These are phyloP conservation scores for Leistus spinibarbis DNA, from an alignment of 2,888 invertebrate genomes.

Conservation along the genomic window DNA sequence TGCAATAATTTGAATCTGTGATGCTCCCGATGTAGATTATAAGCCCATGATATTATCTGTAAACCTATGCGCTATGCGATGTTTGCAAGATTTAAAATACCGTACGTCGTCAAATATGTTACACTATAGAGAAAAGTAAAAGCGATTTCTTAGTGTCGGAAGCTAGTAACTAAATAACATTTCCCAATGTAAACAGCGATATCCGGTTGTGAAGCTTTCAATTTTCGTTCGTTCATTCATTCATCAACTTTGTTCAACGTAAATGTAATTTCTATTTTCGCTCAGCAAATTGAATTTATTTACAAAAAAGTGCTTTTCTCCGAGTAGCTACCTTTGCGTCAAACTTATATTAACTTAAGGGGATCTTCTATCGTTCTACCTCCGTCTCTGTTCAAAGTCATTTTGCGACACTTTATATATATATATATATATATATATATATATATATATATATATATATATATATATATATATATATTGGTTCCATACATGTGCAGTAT, in stretches of 20 bases:
- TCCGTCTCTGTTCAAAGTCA: no score
- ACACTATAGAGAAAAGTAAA: background rate
- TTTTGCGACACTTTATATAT: no score
- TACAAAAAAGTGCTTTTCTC: background rate
- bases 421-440: background rate
- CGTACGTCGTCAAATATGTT: background rate
- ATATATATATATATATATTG: background rate
- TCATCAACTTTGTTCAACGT: background rate
- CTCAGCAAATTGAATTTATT: background rate
- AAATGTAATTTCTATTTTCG: background rate
- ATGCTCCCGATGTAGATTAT: no score
- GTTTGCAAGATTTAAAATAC: no score
- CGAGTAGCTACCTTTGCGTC: background rate
- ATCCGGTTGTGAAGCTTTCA: slow-evolving; percentile 3
- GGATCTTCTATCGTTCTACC: no score
- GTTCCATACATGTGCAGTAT: background rate
- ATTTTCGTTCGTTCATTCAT: background rate
- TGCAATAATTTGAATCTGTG: no score
- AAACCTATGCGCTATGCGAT: no score
- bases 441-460: background rate
- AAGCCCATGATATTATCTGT: no score
- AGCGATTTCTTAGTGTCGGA: background rate
- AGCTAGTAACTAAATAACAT: background rate
- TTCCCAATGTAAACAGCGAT: background rate
- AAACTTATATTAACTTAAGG: no score